Evolutionary conservation across 2,888 invertebrate genomes (phyloP), one percentile per base, ranked within the genome.

Genomic region (Heterodera filipjevi): DNA sequence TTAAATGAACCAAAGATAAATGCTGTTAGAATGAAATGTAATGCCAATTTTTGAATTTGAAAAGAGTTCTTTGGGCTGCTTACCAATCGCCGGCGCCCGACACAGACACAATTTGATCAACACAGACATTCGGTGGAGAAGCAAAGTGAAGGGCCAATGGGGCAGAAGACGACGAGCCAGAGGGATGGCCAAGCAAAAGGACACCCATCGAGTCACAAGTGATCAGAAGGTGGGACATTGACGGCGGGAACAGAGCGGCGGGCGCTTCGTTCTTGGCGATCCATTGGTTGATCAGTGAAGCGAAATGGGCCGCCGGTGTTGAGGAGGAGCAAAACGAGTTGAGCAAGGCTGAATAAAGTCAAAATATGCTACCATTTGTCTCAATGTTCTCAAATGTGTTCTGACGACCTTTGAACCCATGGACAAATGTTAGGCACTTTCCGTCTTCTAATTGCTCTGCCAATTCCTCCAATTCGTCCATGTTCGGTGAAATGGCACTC

Each of bases 31-130:
- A 33, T 14, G 22, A 19, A 53, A 12, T n/a, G n/a, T 44, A 12
- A 79, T 44, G 10, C 6, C 3, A 3, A 66, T 2, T 49, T 30
- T 27, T 27, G 80, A 39, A 39, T 39, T 39, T 6, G n/a, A n/a
- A n/a, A n/a, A n/a, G n/a, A n/a, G n/a, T n/a, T n/a, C n/a, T n/a
- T n/a, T n/a, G n/a, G 39, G 39, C 39, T 12, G 39, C 33, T 82
- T 30, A 81, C 81, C 83, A 84, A 78, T 87, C 87, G 0, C 87
- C 87, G 22, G 87, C 86, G 30, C 87, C 87, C 12, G 87, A 87
- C 44, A 84, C 87, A 0, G 87, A 87, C 32, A 86, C 82, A 68
- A 87, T 76, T 12, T 82, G 76, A 16, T 75, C 71, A n/a, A 71
- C 59, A 14, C 59, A 19, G 5, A 80, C 66, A 30, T 78, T 77